Percentiles rank a stretch among this genome's conserved stretches.
Conservation (phyloP, 2,888 invertebrate species). For the Drosophila antonietae region DNA sequence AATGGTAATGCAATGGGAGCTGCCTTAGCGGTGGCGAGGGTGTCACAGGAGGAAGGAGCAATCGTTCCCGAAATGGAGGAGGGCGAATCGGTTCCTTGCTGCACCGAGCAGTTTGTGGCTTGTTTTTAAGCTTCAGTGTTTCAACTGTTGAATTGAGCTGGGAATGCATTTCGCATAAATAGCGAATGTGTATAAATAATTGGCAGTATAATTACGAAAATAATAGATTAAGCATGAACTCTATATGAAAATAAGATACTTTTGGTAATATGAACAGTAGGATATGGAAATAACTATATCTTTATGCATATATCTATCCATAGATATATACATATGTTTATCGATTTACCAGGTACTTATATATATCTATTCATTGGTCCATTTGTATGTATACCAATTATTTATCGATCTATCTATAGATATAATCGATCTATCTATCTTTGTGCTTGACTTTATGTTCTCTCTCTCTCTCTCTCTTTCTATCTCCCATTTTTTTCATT, state of each 20-base stretch:
- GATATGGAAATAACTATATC: not conserved
- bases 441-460: not conserved
- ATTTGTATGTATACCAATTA: no score
- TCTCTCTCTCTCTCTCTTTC: not conserved
- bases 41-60: not conserved
- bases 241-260: not conserved
- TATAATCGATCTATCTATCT: not conserved
- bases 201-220: not conserved
- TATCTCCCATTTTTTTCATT: not conserved
- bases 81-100: not conserved
- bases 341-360: no score
- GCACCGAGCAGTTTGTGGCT: constrained; percentile 1
- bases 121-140: not conserved
- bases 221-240: not conserved
- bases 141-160: constrained; percentile 6
- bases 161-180: not conserved
- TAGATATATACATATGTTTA: no score
- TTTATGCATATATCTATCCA: not conserved
- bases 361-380: no score
- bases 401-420: not conserved
- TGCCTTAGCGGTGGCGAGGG: not conserved
- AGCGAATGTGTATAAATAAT: not conserved
- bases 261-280: not conserved
- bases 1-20: constrained; percentile 19
- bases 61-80: not conserved